A percentile compares a stretch with the other conserved stretches of the same genome.
Evolutionary conservation across 2,113 vertebrate species (phyloP).

Genomic region (Corythornis cristatus): DNA sequence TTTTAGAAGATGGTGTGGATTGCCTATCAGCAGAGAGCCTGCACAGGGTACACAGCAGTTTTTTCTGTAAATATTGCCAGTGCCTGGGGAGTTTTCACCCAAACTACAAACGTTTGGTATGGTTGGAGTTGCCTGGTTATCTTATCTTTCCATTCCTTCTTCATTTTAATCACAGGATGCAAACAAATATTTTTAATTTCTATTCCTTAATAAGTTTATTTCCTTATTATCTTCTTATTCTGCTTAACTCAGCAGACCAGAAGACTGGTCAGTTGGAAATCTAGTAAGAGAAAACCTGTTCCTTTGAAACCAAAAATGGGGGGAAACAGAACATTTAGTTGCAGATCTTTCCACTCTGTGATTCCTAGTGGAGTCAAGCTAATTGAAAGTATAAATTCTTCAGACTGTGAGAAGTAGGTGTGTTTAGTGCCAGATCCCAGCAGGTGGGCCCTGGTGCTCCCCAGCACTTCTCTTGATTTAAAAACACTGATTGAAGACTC

Average conservation of each 20-base stretch:
- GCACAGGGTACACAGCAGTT: background rate
- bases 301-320: background rate
- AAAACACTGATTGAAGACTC: background rate
- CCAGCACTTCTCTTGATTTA: background rate
- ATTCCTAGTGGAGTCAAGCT: background rate
- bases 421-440: background rate
- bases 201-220: background rate
- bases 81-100: background rate
- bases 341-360: background rate
- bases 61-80: background rate
- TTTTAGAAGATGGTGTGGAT: background rate
- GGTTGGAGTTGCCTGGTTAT: background rate
- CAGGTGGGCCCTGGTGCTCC: accelerated
- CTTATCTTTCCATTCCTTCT: background rate
- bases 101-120: background rate
- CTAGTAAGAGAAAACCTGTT: background rate
- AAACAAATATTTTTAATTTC: background rate
- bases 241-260: background rate
- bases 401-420: background rate
- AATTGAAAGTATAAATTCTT: background rate
- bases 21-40: background rate
- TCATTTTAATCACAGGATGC: background rate
- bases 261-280: background rate
- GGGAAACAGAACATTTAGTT: background rate
- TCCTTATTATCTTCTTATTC: background rate